These are phyloP conservation scores for Diuraphis noxia DNA, from an alignment of 1,140 invertebrate genomes.

Conservation along the genomic window DNA sequence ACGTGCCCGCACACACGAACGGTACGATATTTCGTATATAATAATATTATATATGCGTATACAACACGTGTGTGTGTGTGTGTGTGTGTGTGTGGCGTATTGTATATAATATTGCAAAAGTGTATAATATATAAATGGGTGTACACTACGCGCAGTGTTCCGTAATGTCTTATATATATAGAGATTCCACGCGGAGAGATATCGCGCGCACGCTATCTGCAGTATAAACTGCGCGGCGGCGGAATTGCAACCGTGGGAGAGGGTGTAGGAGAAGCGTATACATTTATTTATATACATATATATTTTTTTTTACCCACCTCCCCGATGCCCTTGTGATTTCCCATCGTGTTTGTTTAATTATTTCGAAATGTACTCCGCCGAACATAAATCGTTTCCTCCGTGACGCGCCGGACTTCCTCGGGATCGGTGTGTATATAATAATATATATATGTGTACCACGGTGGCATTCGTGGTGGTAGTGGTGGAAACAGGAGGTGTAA, in stretches of 20 bases:
- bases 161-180: background rate
- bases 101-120: slow-evolving; percentile 21
- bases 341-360: slow-evolving; percentile 52
- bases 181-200: background rate
- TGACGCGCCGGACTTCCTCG: slow-evolving; percentile 52
- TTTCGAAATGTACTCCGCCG: slow-evolving; percentile 48
- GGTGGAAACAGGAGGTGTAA: slow-evolving; percentile 5
- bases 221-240: background rate
- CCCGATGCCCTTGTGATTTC: background rate
- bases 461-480: background rate
- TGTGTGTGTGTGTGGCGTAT: background rate
- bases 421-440: background rate
- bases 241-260: too few species aligned
- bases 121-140: too few species aligned
- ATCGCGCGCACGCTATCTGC: background rate
- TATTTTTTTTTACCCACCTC: background rate
- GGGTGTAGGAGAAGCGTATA: background rate
- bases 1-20: background rate
- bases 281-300: slow-evolving; percentile 4
- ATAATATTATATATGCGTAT: background rate
- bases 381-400: slow-evolving; percentile 51
- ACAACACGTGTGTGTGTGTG: background rate
- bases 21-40: background rate
- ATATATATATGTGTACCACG: background rate
- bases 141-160: background rate